phyloP scores from a whole-genome alignment of 2,113 vertebrate species.

The Lophura nycthemera region DNA sequence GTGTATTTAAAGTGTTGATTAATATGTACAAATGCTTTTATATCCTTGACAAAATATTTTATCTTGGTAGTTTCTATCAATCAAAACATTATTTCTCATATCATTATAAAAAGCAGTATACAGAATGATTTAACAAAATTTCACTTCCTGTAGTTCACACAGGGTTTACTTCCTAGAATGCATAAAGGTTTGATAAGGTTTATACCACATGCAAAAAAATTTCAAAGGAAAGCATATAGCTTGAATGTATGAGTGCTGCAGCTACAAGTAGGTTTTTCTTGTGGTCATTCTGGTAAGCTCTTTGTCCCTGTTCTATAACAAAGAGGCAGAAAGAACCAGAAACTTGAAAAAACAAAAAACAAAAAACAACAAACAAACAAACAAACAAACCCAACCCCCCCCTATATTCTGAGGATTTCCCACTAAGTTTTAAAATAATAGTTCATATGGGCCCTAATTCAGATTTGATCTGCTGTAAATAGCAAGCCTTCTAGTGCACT shows the following conservation, averaged over 20 bases:
- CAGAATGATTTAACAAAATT: constrained; percentile 86
- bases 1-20: constrained; percentile 23
- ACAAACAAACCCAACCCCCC: too few relatives aligned
- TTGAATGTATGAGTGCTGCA: constrained; percentile 69
- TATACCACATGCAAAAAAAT: constrained; percentile 82
- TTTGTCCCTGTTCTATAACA: constrained; percentile 65
- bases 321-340: constrained; percentile 59
- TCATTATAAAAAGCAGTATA: constrained; percentile 73
- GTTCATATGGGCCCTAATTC: neutral
- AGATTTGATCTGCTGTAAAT: neutral
- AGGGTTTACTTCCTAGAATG: constrained; percentile 85
- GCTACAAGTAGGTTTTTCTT: constrained; percentile 74
- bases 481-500: neutral
- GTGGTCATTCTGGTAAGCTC: constrained; percentile 58
- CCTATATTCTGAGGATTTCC: constrained; percentile 24
- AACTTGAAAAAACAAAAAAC: constrained; percentile 43
- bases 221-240: constrained; percentile 77
- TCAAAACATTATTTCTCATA: constrained; percentile 77
- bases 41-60: constrained; percentile 57
- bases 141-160: constrained; percentile 85
- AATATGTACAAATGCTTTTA: constrained; percentile 15
- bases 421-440: neutral
- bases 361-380: too few relatives aligned
- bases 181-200: constrained; percentile 86
- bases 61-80: constrained; percentile 69